Percentiles rank a stretch among this genome's conserved stretches.
Evolutionary conservation across 2,113 vertebrate species (phyloP).

Genomic region (Zonotrichia leucophrys): DNA sequence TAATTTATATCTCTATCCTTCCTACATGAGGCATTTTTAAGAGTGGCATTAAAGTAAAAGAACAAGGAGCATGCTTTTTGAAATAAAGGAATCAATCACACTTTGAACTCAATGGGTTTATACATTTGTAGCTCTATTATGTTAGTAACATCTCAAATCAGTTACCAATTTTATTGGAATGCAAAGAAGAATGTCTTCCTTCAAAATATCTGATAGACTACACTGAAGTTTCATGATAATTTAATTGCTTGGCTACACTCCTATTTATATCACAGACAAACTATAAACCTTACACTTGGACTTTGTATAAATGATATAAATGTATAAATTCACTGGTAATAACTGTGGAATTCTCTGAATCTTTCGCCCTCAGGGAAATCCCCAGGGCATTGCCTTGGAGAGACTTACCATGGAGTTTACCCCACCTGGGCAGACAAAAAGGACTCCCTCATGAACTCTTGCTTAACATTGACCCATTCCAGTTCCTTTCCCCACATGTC

Average conservation of each 20-base stretch:
- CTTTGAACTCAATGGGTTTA: neutral
- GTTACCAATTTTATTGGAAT: neutral
- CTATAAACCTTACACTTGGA: neutral
- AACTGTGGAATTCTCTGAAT: neutral
- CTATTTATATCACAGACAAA: neutral
- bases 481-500: neutral
- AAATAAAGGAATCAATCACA: neutral
- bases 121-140: neutral
- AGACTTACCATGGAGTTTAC: neutral
- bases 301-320: neutral
- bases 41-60: neutral
- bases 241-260: neutral
- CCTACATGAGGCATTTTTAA: neutral
- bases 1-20: neutral
- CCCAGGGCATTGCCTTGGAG: neutral
- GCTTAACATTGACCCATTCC: neutral
- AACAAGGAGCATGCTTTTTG: neutral
- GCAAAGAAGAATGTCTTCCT: neutral
- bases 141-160: neutral
- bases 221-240: neutral
- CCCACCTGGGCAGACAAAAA: neutral
- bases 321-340: neutral
- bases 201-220: neutral
- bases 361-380: neutral
- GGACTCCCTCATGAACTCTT: neutral